Conservation (phyloP, 37 sponge, comb jelly and placozoan species). For the Cliona cf. orientalis region DNA sequence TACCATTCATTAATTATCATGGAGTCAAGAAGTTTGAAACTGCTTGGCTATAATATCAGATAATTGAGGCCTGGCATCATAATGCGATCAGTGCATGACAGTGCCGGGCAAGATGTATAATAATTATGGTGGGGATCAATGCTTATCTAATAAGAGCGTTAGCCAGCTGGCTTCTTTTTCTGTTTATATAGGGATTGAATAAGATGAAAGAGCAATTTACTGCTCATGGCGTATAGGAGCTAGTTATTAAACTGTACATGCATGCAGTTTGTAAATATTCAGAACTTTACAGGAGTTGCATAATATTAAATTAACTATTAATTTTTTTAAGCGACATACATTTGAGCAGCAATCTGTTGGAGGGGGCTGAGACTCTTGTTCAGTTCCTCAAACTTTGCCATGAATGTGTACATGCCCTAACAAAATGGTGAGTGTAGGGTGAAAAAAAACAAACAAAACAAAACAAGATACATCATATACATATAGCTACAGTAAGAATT, state of each 20-base stretch:
- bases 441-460: not conserved
- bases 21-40: not conserved
- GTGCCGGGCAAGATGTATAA: not conserved
- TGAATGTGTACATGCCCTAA: conserved; percentile 40
- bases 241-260: too few species aligned
- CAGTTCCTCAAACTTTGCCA: conserved; percentile 65
- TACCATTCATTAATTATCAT: too few species aligned
- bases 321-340: too few species aligned
- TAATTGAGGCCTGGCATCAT: not conserved
- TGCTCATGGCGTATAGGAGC: too few species aligned
- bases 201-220: too few species aligned
- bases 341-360: conserved; percentile 35
- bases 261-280: too few species aligned
- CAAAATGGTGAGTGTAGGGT: too few species aligned
- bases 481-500: not conserved
- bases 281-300: too few species aligned
- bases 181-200: too few species aligned
- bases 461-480: not conserved
- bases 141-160: too few species aligned
- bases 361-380: conserved; percentile 16
- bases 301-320: too few species aligned
- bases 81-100: not conserved
- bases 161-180: too few species aligned
- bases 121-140: not conserved
- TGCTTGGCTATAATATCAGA: not conserved